Evolutionary conservation across 2,888 invertebrate genomes (phyloP).

Genomic region (Sylvicola cinctus): DNA sequence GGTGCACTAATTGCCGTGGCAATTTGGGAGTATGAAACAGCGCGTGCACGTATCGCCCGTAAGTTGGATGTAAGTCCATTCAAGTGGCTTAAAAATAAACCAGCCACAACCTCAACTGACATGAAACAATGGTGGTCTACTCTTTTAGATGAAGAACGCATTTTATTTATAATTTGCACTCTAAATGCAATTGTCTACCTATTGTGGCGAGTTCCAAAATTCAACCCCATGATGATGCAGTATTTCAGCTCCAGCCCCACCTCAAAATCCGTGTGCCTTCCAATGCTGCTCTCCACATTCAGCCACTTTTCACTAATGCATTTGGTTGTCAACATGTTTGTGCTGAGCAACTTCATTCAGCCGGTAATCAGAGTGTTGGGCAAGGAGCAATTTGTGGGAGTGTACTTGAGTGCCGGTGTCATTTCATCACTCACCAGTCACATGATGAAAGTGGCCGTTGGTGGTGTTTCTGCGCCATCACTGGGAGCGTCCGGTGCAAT

Average conservation of each 20-base stretch:
- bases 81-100: no score
- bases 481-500: constrained; percentile 94
- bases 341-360: constrained; percentile 57
- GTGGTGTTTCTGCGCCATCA: constrained; percentile 53
- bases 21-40: no score
- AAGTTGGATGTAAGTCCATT: no score
- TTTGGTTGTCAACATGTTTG: constrained; percentile 89
- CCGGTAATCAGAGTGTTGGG: constrained; percentile 52
- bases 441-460: constrained; percentile 48
- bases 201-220: constrained; percentile 56
- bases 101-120: no score
- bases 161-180: constrained; percentile 60
- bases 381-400: constrained; percentile 76
- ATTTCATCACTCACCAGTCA: constrained; percentile 73
- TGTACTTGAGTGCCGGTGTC: constrained; percentile 78
- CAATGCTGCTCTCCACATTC: constrained; percentile 87
- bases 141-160: no score
- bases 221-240: constrained; percentile 53
- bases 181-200: constrained; percentile 60
- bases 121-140: no score
- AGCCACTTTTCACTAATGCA: constrained; percentile 80
- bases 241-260: constrained; percentile 70
- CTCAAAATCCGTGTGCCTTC: constrained; percentile 52
- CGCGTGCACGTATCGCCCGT: no score
- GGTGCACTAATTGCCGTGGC: no score